Evolutionary conservation across 2,888 invertebrate genomes (phyloP), one percentile per base, ranked within the genome.

Genomic region (Metacarcinus magister): DNA sequence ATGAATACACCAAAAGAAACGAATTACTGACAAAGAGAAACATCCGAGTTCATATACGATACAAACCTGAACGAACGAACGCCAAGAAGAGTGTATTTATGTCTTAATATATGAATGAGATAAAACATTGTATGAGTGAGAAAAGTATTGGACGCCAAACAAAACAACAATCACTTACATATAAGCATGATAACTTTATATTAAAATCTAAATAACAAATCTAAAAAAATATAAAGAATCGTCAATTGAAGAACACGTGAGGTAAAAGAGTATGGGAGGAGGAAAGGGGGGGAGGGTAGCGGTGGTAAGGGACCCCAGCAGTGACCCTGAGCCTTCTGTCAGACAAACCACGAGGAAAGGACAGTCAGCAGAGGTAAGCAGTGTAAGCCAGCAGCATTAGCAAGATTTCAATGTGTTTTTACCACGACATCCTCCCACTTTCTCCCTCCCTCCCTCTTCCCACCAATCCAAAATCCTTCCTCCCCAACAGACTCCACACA

Each of bases 261-360:
- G 32, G 32, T 32, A 82, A 82, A 82, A 82, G 82, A 10, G 67
- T 23, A n/a, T n/a, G 67, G 67, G 10, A 19, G 67, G 19, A 32
- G 32, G 82, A 2, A 32, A 32, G 32, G 82, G 82, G 32, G 23
- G 23, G 10, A 5, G n/a, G 5, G 90, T 39, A 16, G 39, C 19
- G 10, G 19, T 19, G 82, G 82, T 7, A 32, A 16, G 82, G 48
- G n/a, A n/a, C 54, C 10, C 13, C 54, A 54, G 54, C 54, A 54
- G 54, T 16, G 54, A 54, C 54, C 54, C 54, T 54, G 54, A 54
- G 5, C 54, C 67, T 67, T 19, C 67, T 23, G 67, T 5, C n/a
- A 10, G 23, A 90, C 44, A n/a, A n/a, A n/a, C n/a, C 90, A 46
- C 91, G n/a, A 92, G 92, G 48, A 92, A 92, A 48, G 48, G 28